phyloP scores from a whole-genome alignment of 2,113 vertebrate genomes.

The Genyomyrus donnyi region DNA sequence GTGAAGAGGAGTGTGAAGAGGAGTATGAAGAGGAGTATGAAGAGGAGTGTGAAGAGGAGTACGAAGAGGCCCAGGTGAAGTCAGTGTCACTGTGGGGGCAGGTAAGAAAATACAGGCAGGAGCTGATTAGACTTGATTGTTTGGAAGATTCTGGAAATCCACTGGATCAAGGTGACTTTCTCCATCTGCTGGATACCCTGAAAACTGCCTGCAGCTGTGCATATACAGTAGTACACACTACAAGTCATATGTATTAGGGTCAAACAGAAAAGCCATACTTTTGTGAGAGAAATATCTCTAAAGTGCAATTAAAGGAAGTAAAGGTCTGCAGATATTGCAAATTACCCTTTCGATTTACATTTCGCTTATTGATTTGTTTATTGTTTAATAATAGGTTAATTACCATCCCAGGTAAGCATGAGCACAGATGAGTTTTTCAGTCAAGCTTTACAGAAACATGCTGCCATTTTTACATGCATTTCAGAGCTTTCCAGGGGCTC shows the following conservation, averaged over 20 bases:
- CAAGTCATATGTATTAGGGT: background rate
- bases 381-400: background rate
- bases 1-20: too few species aligned
- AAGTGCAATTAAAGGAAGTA: background rate
- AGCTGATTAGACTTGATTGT: background rate
- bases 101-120: background rate
- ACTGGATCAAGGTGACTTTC: background rate
- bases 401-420: background rate
- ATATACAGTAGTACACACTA: background rate
- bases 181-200: background rate
- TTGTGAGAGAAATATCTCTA: background rate
- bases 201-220: background rate
- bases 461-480: background rate
- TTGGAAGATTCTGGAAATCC: background rate
- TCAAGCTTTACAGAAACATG: background rate
- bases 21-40: too few species aligned
- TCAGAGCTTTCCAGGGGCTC: background rate
- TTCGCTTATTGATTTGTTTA: background rate
- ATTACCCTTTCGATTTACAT: background rate
- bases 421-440: background rate
- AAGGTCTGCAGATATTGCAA: background rate
- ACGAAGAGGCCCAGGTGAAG: background rate
- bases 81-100: background rate
- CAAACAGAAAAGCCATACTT: background rate
- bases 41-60: too few species aligned